Evolutionary conservation across 2,888 invertebrate species (phyloP).

Genomic region (Lysandra coridon): DNA sequence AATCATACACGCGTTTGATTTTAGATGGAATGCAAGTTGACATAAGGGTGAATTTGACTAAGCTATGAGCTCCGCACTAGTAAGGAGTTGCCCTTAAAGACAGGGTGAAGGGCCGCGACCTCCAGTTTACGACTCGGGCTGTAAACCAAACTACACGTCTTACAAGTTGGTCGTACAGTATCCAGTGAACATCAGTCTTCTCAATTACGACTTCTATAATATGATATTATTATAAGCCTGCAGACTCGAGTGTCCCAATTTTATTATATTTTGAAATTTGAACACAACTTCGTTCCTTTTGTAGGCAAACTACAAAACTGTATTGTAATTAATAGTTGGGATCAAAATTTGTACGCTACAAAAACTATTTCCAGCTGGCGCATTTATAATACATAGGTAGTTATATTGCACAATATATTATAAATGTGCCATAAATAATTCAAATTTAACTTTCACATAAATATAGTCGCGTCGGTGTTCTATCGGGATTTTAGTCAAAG

Average conservation of each 20-base stretch:
- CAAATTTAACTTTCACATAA: too few relatives aligned
- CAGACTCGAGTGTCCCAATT: neutral
- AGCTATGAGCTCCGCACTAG: neutral
- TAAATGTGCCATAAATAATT: too few relatives aligned
- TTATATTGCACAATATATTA: too few relatives aligned
- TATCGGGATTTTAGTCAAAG: too few relatives aligned
- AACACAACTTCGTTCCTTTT: neutral
- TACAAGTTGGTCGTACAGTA: neutral
- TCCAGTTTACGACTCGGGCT: neutral
- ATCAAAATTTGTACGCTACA: too few relatives aligned
- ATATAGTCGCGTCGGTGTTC: too few relatives aligned
- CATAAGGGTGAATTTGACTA: neutral
- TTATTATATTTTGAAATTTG: neutral
- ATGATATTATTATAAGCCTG: neutral
- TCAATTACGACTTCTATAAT: neutral
- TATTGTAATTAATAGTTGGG: too few relatives aligned
- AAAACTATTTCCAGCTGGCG: too few relatives aligned
- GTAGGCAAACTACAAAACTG: too few relatives aligned
- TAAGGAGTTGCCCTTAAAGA: neutral
- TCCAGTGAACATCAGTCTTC: neutral
- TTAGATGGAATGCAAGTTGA: neutral
- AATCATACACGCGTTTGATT: neutral
- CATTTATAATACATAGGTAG: too few relatives aligned
- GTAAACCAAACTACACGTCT: constrained; percentile 2
- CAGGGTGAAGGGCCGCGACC: neutral